phyloP scores from a whole-genome alignment of 2,797 vertebrate genomes.

The Hydrocynus forskahlii region DNA sequence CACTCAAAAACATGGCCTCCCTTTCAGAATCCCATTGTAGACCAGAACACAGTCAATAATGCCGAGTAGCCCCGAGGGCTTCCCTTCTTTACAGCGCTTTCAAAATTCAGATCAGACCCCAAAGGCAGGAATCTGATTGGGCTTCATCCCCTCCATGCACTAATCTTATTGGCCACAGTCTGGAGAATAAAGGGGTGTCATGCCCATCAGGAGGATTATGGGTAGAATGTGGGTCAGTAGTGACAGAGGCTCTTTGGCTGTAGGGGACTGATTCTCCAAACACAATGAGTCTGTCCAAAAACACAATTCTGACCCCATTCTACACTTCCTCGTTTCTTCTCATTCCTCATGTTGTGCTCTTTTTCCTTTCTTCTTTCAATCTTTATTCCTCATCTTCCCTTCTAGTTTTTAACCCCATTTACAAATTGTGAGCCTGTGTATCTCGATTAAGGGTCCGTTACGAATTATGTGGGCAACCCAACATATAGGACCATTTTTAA shows the following conservation, averaged over 20 bases:
- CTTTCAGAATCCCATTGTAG: not conserved
- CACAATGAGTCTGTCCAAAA: not conserved
- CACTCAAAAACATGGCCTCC: not conserved
- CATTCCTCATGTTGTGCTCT: not conserved
- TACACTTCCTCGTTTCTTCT: not conserved
- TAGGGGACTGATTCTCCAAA: not conserved
- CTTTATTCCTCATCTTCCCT: not conserved
- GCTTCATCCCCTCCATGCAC: constrained; percentile 16
- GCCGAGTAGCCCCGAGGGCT: not conserved
- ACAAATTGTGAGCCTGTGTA: not conserved
- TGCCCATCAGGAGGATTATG: constrained; percentile 47
- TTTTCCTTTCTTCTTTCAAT: not conserved
- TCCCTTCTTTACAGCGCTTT: constrained; percentile 14
- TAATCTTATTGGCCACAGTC: constrained; percentile 45
- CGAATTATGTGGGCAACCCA: too few species aligned
- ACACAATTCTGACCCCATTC: constrained; percentile 21
- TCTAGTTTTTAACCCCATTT: not conserved
- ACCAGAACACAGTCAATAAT: not conserved
- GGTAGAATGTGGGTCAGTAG: constrained; percentile 45
- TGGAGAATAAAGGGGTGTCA: constrained; percentile 38
- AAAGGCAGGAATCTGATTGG: constrained; percentile 39
- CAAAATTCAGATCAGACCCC: constrained; percentile 16
- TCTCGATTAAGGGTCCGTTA: not conserved
- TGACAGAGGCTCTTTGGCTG: constrained; percentile 14
- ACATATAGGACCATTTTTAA: too few species aligned